Percentiles rank a stretch among this genome's conserved stretches.
phyloP scores from a whole-genome alignment of 1,140 invertebrate species.

The Zaprionus camerounensis region DNA sequence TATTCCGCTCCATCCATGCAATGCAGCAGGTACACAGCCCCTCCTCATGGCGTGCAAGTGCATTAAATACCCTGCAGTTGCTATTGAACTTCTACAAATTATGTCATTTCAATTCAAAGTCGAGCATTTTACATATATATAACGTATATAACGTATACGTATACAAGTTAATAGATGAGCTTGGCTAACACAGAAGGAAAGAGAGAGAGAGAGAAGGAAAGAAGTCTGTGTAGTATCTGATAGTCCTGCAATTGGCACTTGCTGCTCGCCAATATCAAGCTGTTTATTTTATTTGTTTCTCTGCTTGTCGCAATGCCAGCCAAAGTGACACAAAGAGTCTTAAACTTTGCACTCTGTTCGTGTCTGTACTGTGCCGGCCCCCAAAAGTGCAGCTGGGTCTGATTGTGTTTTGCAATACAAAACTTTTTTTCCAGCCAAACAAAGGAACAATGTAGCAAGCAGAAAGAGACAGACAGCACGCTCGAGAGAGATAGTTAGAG shows the following conservation, averaged over 20 bases:
- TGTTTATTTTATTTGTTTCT: constrained; percentile 33
- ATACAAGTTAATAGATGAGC: background rate
- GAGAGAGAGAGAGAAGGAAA: background rate
- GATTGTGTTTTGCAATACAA: constrained; percentile 76
- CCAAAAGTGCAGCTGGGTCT: constrained; percentile 70
- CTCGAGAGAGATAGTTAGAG: background rate
- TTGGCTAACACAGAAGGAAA: background rate
- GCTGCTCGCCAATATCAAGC: constrained; percentile 8
- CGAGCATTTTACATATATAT: too few species aligned
- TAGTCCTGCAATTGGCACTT: constrained; percentile 17
- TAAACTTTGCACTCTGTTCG: constrained; percentile 54
- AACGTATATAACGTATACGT: too few species aligned
- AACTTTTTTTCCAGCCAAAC: constrained; percentile 62
- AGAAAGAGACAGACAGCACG: constrained; percentile 1
- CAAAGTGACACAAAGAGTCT: constrained; percentile 51
- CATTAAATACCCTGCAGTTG: constrained; percentile 23
- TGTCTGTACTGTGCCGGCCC: constrained; percentile 19
- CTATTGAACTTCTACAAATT: background rate
- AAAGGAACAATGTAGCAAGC: constrained; percentile 40
- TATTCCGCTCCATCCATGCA: background rate
- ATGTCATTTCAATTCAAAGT: background rate
- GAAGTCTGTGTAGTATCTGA: background rate
- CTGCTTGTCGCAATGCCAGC: constrained; percentile 25
- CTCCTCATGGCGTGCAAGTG: background rate
- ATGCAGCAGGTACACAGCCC: background rate